phyloP scores from a whole-genome alignment of 2,888 invertebrate species.

The Drosophila phalerata region DNA sequence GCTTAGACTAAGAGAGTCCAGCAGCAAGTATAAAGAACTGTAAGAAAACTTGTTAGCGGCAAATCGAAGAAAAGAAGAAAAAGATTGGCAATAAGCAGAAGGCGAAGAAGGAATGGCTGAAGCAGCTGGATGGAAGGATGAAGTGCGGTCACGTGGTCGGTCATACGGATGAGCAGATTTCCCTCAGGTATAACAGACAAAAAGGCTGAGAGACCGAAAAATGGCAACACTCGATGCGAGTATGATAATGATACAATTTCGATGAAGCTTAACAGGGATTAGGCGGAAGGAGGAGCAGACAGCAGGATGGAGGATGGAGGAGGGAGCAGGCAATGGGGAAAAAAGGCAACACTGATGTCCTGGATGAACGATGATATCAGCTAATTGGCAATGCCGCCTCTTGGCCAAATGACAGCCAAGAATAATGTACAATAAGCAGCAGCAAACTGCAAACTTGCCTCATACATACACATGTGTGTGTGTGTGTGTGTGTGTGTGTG shows the following conservation, averaged over 20 bases:
- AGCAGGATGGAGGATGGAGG: background rate
- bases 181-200: constrained; percentile 67
- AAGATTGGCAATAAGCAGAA: constrained; percentile 20
- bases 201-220: constrained; percentile 25
- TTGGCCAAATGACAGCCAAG: constrained; percentile 26
- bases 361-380: constrained; percentile 72
- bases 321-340: no score
- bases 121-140: background rate
- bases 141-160: constrained; percentile 22
- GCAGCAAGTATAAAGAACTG: constrained; percentile 53
- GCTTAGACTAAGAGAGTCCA: constrained; percentile 64
- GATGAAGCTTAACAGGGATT: constrained; percentile 75
- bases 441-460: constrained; percentile 13
- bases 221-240: constrained; percentile 65
- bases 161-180: constrained; percentile 59
- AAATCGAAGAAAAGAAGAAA: constrained; percentile 47
- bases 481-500: constrained; percentile 22
- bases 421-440: constrained; percentile 58
- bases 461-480: background rate
- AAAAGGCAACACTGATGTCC: constrained; percentile 21
- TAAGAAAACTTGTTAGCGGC: constrained; percentile 73
- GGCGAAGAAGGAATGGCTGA: constrained; percentile 1
- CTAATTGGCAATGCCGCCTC: constrained; percentile 67
- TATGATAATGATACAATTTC: constrained; percentile 80
- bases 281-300: constrained; percentile 18